Percentiles rank a stretch among this genome's conserved stretches.
phyloP scores from a whole-genome alignment of 2,113 vertebrate genomes.

The Porphyrio hochstetteri region DNA sequence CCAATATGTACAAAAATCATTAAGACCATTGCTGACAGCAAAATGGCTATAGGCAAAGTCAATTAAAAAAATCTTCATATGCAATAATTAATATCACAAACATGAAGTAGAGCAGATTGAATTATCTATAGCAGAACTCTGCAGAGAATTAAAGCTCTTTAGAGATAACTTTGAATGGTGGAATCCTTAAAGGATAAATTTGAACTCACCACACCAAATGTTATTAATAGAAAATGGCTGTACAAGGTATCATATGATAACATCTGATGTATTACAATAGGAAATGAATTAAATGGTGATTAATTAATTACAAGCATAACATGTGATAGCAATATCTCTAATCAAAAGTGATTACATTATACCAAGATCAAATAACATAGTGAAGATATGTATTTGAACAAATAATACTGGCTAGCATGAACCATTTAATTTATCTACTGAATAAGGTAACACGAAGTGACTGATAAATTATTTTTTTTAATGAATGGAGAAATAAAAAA shows the following conservation, averaged over 20 bases:
- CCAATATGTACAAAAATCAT: not conserved
- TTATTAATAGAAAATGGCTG: not conserved
- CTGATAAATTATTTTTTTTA: not conserved
- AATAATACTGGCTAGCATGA: not conserved
- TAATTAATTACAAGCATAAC: slow-evolving; percentile 33
- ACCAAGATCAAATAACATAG: not conserved
- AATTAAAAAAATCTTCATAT: not conserved
- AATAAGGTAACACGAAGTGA: not conserved
- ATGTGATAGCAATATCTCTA: slow-evolving; percentile 11
- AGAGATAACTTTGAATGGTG: not conserved
- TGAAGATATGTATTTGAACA: not conserved
- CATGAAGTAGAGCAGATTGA: not conserved
- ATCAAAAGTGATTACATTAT: slow-evolving; percentile 18
- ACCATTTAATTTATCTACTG: not conserved
- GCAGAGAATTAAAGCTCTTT: not conserved
- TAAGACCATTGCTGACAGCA: not conserved
- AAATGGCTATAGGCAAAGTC: not conserved
- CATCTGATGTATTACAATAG: not conserved
- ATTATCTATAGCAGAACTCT: not conserved
- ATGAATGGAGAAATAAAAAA: not conserved
- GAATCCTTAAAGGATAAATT: not conserved
- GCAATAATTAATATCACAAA: not conserved
- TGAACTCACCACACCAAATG: not conserved
- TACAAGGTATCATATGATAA: not conserved
- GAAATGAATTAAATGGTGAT: slow-evolving; percentile 21